These are phyloP conservation scores for Epinephelus moara DNA, from an alignment of 2,113 vertebrate species.

Conservation along the genomic window DNA sequence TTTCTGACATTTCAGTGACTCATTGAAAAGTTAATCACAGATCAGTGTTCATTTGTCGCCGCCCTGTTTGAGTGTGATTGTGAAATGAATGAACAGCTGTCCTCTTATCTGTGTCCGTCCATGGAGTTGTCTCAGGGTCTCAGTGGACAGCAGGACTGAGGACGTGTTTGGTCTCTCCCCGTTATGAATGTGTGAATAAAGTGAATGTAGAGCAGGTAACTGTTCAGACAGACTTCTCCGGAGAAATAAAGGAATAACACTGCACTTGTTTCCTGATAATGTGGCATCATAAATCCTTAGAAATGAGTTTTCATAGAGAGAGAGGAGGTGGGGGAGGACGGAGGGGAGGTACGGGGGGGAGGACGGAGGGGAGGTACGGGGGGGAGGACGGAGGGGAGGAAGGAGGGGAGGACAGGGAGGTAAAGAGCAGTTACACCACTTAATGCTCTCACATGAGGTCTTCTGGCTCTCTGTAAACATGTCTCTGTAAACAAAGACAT, in stretches of 20 bases:
- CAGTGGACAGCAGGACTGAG: background rate
- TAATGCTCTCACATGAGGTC: background rate
- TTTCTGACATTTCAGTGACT: too few species aligned
- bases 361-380: background rate
- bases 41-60: too few species aligned
- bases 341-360: background rate
- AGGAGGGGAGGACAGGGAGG: background rate
- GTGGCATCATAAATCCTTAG: slow-evolving; percentile 24
- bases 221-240: slow-evolving; percentile 6
- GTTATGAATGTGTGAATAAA: slow-evolving; percentile 31
- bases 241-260: slow-evolving; percentile 36
- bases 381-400: background rate
- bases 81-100: too few species aligned
- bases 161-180: background rate
- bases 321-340: background rate
- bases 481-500: slow-evolving; percentile 19
- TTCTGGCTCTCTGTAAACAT: slow-evolving; percentile 22
- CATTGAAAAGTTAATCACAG: too few species aligned
- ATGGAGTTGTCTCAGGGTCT: background rate
- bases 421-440: background rate
- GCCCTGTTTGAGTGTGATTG: background rate
- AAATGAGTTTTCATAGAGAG: slow-evolving; percentile 32
- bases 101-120: too few species aligned
- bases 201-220: background rate
- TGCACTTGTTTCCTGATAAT: background rate